Base-by-base conservation (phyloP, 64 coral and sea anemone genomes). In the Stichodactyla mertensii region DNA sequence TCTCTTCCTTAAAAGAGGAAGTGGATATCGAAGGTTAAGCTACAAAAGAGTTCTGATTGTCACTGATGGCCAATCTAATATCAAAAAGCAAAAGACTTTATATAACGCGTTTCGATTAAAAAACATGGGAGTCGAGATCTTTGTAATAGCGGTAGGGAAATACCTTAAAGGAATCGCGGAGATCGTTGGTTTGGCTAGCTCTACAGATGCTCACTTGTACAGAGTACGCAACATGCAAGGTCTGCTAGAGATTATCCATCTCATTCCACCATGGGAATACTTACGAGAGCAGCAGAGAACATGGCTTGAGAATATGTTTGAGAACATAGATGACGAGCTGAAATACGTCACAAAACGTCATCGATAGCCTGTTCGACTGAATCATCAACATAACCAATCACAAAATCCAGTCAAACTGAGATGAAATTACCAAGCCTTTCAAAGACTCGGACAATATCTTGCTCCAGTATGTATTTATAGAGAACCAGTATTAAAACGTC, bases 161-260 rank as follows among this genome's bases (percentile, higher is more conserved):
- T 93, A 93, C 77, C 52, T 93, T 18, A 89, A 61, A 31, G 92
- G 92, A 4, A 93, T 93, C 18, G 84, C 83, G 6, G 92, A 93
- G 78, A 89, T 93, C 12, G 87, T 93, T 36, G 87, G 87, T 52
- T 55, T 93, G n/a, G 92, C 87, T 14, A 93, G 92, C 84, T 93
- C 92, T 7, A 93, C 87, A 22, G 92, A 93, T 71, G 92, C 92
- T 10, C 92, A 93, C 64, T 86, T 93, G 27, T 93, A 93, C 20
- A 88, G 92, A 27, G 92, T 93, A 16, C 52, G 55, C 13, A 56
- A 86, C 55, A 78, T 89, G 12, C 27, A 77, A 16, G 92, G 78
- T n/a, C 78, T 93, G 2, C 16, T 86, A 15, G 28, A 52, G 10
- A 85, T 93, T 5, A 57, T 93, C 8, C 87, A 66, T 7, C 52